Percentiles rank a stretch among this genome's conserved stretches.
Conservation (phyloP, 2,113 vertebrate species). For the Thunnus thynnus region DNA sequence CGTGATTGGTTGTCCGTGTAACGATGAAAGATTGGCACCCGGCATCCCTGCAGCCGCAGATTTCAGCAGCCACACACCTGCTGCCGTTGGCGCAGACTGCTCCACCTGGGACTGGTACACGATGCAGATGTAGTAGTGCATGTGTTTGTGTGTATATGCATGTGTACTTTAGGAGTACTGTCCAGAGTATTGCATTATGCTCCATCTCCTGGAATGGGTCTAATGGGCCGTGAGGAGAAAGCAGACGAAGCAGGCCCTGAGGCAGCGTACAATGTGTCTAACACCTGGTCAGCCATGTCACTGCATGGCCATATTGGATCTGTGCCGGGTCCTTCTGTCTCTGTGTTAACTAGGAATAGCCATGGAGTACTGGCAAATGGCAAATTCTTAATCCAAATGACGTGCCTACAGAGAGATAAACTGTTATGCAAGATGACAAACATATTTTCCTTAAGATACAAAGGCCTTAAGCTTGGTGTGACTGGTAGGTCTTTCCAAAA, state of each 20-base stretch:
- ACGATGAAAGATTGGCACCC: conserved; percentile 73
- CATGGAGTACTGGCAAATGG: neutral
- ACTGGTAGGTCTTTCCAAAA: neutral
- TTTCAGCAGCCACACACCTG: conserved; percentile 73
- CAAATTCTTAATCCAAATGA: conserved; percentile 19
- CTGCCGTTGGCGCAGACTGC: conserved; percentile 56
- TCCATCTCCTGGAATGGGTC: conserved; percentile 65
- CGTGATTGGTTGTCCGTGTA: conserved; percentile 56
- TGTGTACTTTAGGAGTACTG: conserved; percentile 43
- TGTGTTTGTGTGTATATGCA: conserved; percentile 29
- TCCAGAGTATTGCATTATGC: conserved; percentile 63
- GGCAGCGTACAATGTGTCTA: conserved; percentile 67
- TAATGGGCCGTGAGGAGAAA: conserved; percentile 76
- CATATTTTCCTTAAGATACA: neutral
- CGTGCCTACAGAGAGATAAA: conserved; percentile 1
- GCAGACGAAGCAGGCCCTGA: conserved; percentile 72
- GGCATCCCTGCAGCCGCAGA: conserved; percentile 36
- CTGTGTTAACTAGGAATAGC: conserved; percentile 48
- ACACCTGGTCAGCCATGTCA: conserved; percentile 79
- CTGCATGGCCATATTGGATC: conserved; percentile 61
- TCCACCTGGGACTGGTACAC: conserved; percentile 36
- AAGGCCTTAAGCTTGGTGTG: neutral
- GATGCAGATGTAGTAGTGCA: conserved; percentile 54
- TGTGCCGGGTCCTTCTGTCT: conserved; percentile 57
- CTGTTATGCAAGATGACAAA: neutral